Conservation (phyloP, 2,113 vertebrate genomes). For the Onychorhynchus coronatus region DNA sequence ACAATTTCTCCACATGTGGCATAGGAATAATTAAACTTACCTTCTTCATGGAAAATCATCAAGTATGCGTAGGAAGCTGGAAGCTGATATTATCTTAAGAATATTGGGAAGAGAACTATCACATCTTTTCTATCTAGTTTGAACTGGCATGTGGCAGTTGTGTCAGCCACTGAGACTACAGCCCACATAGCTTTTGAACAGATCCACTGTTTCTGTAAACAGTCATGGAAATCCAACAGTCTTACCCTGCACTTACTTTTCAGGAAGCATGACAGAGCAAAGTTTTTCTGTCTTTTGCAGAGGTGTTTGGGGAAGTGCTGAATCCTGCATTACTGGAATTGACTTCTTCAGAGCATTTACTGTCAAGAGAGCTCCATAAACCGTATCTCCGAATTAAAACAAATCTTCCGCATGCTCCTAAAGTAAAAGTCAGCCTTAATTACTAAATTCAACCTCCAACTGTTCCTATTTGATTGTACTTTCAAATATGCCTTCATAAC, state of each 20-base stretch:
- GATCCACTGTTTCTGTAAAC: neutral
- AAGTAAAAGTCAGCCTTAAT: neutral
- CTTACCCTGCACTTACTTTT: neutral
- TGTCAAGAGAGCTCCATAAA: neutral
- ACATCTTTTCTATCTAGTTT: neutral
- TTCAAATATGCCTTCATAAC: neutral
- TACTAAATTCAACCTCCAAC: neutral
- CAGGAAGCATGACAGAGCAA: neutral
- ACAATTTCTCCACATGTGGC: neutral
- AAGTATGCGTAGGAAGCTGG: neutral
- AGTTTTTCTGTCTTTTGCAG: neutral
- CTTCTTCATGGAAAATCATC: neutral
- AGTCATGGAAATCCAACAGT: neutral
- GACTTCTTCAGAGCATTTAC: neutral
- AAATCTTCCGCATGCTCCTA: neutral
- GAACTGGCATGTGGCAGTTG: neutral
- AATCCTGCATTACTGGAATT: neutral
- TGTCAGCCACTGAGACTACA: neutral
- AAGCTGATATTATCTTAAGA: neutral
- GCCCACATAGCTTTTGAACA: neutral
- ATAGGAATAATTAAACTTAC: neutral
- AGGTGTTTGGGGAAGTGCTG: neutral
- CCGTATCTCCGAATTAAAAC: neutral
- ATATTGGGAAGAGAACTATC: neutral
- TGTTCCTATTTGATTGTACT: neutral